Base-by-base conservation (phyloP, 1,140 invertebrate genomes). In the Stegodyphus dumicola region DNA sequence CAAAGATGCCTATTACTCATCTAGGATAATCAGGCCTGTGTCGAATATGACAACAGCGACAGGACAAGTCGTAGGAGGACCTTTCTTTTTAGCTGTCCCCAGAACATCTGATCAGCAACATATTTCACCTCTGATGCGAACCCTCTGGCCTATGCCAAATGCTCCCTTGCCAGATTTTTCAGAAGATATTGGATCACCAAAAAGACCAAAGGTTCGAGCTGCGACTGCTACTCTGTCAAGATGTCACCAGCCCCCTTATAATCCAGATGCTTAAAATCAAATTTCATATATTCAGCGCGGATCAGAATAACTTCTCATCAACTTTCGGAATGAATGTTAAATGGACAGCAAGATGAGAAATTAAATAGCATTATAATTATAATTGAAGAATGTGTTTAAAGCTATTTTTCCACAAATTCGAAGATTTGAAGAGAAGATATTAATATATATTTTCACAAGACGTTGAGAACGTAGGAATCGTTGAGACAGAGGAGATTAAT, bases 171-270 rank as follows among this genome's bases (percentile, higher is more conserved):
- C 83, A 0, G 83, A 85, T 33, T 85, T 77, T 51, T 11, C 65
- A 7, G 15, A 7, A 15, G 66, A 77, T n/a, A 66, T 7, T 18
- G 65, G 33, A 7, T 6, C 53, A n/a, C 6, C 69, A 5, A 85
- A 78, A 71, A 53, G 75, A 11, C 49, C 73, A 6, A 77, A 48
- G 18, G 65, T 85, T 6, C 11, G 83, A 77, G 70, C 83, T 1
- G 65, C 33, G 5, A 77, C 83, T 2, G 83, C 83, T 15, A 71
- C 56, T 51, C 10, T 85, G 6, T 17, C 9, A 0, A 75, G 51
- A n/a, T 17, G 49, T 53, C 64, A 75, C 67, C 83, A 85, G 65
- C 83, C 83, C 0, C 83, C 83, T 6, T 85, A 71, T 48, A 85
- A 85, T 65, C 83, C 83, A 6, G 83, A 85, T 76, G 56, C 33